Evolutionary conservation across 1,140 invertebrate genomes (phyloP).

Genomic region (Antheraea mylitta): DNA sequence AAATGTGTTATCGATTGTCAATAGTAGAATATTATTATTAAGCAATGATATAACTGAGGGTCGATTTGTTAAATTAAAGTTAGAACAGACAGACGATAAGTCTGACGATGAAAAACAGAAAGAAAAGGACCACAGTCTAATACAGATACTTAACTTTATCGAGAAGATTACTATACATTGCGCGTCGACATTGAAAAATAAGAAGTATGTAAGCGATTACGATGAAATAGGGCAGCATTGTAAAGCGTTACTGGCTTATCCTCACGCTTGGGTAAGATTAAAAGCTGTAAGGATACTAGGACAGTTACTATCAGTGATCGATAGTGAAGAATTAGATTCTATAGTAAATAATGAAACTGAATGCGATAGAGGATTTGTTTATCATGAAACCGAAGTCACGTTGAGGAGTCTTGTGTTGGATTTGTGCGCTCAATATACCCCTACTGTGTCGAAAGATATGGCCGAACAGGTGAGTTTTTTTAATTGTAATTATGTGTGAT

Average conservation of each 20-base stretch:
- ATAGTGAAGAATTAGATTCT: conserved; percentile 80
- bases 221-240: conserved; percentile 86
- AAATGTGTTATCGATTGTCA: conserved; percentile 79
- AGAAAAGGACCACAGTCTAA: conserved; percentile 78
- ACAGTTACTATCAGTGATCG: conserved; percentile 82
- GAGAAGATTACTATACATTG: conserved; percentile 77
- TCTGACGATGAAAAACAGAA: conserved; percentile 71
- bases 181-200: conserved; percentile 61
- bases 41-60: conserved; percentile 71
- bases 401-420: conserved; percentile 86
- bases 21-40: conserved; percentile 54
- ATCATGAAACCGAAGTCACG: conserved; percentile 79
- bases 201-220: conserved; percentile 62
- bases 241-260: conserved; percentile 82
- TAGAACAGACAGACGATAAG: conserved; percentile 49
- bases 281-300: conserved; percentile 87
- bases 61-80: conserved; percentile 61
- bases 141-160: conserved; percentile 79
- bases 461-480: conserved; percentile 80
- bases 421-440: conserved; percentile 86
- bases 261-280: conserved; percentile 85
- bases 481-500: neutral
- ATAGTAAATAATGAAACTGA: conserved; percentile 68
- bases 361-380: conserved; percentile 81
- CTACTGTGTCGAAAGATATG: conserved; percentile 81